Evolutionary conservation across 1,140 invertebrate genomes (phyloP).

Genomic region (Pachypsylla venusta): DNA sequence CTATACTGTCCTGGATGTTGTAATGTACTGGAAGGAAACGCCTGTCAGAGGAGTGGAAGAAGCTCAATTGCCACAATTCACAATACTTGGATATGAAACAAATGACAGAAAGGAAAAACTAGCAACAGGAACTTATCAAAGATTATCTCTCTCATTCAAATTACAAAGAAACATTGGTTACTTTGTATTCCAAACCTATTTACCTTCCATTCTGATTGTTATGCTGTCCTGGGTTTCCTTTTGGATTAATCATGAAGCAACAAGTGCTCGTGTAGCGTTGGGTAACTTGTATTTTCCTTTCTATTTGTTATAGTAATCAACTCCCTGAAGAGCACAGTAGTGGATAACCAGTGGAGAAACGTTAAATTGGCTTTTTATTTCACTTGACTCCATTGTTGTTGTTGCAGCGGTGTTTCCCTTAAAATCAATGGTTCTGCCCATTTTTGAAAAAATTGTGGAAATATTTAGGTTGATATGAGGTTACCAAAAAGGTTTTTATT

Average conservation of each 20-base stretch:
- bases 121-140: constrained; percentile 84
- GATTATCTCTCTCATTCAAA: constrained; percentile 68
- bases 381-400: too few species aligned
- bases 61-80: constrained; percentile 88
- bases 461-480: too few species aligned
- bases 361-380: too few species aligned
- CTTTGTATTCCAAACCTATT: constrained; percentile 67
- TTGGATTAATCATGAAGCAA: constrained; percentile 74
- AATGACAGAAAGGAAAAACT: constrained; percentile 76
- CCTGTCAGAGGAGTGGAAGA: constrained; percentile 85
- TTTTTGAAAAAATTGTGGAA: too few species aligned
- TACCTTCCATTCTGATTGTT: constrained; percentile 66
- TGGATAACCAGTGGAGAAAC: too few species aligned
- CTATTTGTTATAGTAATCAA: too few species aligned
- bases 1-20: constrained; percentile 88
- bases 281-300: too few species aligned
- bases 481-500: too few species aligned
- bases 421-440: too few species aligned
- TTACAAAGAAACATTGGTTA: constrained; percentile 64
- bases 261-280: constrained; percentile 58
- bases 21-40: constrained; percentile 88
- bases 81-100: constrained; percentile 83
- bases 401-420: too few species aligned
- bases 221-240: constrained; percentile 81
- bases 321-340: too few species aligned